phyloP scores from a whole-genome alignment of 2,797 vertebrate species.

The Podargus strigoides region DNA sequence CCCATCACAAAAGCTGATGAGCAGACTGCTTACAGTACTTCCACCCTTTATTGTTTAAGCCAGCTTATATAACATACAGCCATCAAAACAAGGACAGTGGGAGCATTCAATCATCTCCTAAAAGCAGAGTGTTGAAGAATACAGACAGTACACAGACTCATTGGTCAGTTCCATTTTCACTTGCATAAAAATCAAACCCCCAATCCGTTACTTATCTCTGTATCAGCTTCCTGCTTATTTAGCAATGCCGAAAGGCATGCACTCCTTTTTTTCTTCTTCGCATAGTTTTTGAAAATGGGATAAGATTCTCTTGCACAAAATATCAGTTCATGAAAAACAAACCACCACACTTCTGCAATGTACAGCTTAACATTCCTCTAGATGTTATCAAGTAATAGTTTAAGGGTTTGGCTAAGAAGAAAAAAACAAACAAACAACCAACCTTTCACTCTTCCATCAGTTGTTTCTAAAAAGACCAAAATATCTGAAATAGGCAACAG shows the following conservation, averaged over 20 bases:
- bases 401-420: not conserved
- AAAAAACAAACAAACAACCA: too few relatives aligned
- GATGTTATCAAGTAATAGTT: not conserved
- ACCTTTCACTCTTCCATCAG: not conserved
- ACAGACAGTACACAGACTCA: not conserved
- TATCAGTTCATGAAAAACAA: not conserved
- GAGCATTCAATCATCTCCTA: not conserved
- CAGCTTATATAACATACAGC: not conserved
- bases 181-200: accelerated
- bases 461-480: not conserved
- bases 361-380: not conserved
- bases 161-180: not conserved
- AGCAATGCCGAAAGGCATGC: not conserved
- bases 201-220: not conserved
- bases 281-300: not conserved
- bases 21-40: not conserved
- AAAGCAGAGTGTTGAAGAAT: not conserved
- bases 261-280: not conserved
- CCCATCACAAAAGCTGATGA: slow-evolving; percentile 11
- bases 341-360: not conserved
- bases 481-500: not conserved
- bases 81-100: not conserved
- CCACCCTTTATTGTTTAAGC: not conserved
- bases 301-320: not conserved
- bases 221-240: not conserved